These are phyloP conservation scores for Anarsia innoxiella DNA, from an alignment of 2,888 invertebrate genomes.

Conservation along the genomic window DNA sequence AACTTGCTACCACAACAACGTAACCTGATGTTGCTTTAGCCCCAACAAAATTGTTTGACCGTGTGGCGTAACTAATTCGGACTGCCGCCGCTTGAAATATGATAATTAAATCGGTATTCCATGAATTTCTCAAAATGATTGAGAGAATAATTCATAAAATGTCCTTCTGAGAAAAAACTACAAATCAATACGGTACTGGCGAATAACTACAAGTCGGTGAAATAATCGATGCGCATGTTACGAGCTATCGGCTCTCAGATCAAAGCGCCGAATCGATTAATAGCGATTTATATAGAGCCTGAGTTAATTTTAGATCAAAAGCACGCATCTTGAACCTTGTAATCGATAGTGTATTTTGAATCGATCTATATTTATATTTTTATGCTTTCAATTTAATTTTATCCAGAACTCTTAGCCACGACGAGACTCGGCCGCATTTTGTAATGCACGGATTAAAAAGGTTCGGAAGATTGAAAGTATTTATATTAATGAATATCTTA, in stretches of 20 bases:
- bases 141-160: no score
- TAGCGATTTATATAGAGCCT: slow-evolving; percentile 33
- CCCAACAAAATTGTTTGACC: no score
- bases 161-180: slow-evolving; percentile 1
- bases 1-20: no score
- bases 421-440: no score
- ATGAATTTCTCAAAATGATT: no score
- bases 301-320: slow-evolving; percentile 51
- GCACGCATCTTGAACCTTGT: slow-evolving; percentile 23
- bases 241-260: slow-evolving; percentile 37
- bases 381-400: background rate
- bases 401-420: background rate
- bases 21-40: no score
- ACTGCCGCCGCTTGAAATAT: no score
- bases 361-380: slow-evolving; percentile 17
- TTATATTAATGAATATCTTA: no score
- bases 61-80: no score
- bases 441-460: no score
- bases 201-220: slow-evolving; percentile 9
- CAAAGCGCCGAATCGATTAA: slow-evolving; percentile 43
- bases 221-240: slow-evolving; percentile 17
- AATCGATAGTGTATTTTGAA: slow-evolving; percentile 20
- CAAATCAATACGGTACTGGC: slow-evolving; percentile 3
- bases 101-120: no score
- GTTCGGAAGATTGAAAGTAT: no score